A percentile compares a stretch with the other conserved stretches of the same genome.
phyloP scores from a whole-genome alignment of 2,797 vertebrate species.

The Euthynnus affinis region DNA sequence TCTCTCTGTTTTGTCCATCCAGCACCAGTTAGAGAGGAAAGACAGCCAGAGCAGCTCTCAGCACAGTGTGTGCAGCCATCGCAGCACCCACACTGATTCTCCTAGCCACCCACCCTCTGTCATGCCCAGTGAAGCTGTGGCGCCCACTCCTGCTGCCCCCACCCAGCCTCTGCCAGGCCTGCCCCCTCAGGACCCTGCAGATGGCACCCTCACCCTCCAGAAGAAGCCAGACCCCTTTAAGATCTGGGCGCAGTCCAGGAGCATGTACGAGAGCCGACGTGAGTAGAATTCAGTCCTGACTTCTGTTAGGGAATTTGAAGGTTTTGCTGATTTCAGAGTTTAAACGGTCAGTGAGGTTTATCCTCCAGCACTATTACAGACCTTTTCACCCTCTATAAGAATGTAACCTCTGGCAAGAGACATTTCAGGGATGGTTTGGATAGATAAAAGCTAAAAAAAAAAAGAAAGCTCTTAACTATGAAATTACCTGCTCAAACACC shows the following conservation, averaged over 20 bases:
- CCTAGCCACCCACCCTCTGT: constrained; percentile 90
- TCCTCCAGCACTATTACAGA: constrained; percentile 1
- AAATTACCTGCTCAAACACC: not conserved
- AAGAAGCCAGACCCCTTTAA: constrained; percentile 99
- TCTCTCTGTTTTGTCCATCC: constrained; percentile 53
- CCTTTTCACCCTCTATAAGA: constrained; percentile 7
- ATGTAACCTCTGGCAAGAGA: constrained; percentile 1
- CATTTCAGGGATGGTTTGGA: not conserved
- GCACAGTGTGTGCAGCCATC: constrained; percentile 95
- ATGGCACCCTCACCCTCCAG: constrained; percentile 91
- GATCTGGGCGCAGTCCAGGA: constrained; percentile 99
- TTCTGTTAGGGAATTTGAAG: constrained; percentile 2
- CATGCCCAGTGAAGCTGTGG: constrained; percentile 86
- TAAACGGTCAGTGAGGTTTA: constrained; percentile 1
- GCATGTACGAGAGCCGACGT: constrained; percentile 99
- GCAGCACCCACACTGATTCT: constrained; percentile 92
- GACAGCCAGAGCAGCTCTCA: constrained; percentile 98
- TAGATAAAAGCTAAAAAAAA: not conserved
- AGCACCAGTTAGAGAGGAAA: constrained; percentile 97
- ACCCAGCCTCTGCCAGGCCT: constrained; percentile 86
- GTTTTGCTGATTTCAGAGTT: constrained; percentile 26
- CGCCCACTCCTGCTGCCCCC: constrained; percentile 84
- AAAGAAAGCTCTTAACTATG: not conserved
- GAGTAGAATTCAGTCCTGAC: constrained; percentile 82
- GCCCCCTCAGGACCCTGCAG: constrained; percentile 86